Percentiles rank a stretch among this genome's conserved stretches.
phyloP scores from a whole-genome alignment of 2,888 invertebrate genomes.

The Hydrotaea cyrtoneurina region DNA sequence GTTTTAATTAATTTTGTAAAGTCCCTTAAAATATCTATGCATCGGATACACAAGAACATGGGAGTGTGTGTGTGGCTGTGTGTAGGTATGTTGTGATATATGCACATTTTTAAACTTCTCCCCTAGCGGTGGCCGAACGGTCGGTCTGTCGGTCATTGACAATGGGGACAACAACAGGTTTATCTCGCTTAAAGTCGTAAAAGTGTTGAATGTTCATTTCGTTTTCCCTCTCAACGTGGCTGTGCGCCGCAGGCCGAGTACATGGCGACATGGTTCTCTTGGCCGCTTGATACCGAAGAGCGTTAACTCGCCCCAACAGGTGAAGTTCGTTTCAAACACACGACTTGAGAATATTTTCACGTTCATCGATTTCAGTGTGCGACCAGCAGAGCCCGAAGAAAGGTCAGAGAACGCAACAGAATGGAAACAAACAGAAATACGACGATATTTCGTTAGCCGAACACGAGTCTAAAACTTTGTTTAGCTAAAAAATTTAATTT shows the following conservation, averaged over 20 bases:
- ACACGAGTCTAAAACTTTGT: background rate
- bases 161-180: slow-evolving; percentile 31
- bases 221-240: background rate
- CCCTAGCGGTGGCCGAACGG: background rate
- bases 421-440: background rate
- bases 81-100: background rate
- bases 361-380: background rate
- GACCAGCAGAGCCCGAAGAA: background rate
- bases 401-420: background rate
- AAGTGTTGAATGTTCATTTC: slow-evolving; percentile 11
- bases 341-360: background rate
- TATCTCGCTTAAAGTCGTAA: slow-evolving; percentile 30
- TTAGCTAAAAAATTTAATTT: background rate
- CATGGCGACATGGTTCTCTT: background rate
- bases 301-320: background rate
- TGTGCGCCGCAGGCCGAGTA: slow-evolving; percentile 5
- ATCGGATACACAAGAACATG: background rate
- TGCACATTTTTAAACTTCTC: background rate
- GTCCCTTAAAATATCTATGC: slow-evolving; percentile 5
- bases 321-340: slow-evolving; percentile 32
- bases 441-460: background rate
- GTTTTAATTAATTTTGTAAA: slow-evolving; percentile 31
- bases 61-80: background rate
- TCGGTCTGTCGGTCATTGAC: slow-evolving; percentile 2
- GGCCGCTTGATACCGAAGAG: background rate